Evolutionary conservation across 2,113 vertebrate genomes (phyloP), one percentile per base, ranked within the genome.

Genomic region (Lepus europaeus): DNA sequence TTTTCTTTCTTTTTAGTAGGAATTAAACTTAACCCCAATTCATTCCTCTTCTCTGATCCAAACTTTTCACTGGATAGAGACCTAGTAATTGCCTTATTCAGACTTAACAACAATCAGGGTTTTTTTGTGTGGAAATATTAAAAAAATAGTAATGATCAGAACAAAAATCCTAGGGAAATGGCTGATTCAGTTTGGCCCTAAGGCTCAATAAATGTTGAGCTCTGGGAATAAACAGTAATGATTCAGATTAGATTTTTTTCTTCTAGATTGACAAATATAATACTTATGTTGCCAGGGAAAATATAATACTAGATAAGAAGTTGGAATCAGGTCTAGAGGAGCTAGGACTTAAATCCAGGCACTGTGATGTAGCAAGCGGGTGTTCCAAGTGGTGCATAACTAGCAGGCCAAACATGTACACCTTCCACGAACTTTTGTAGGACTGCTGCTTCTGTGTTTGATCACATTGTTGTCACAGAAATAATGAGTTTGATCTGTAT

Each of bases 1-100:
- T 91, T 96, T 90, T 29, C 25, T 68, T 93, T 88, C 13, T 80
- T 84, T 95, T 96, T 93, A 70, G 3, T 76, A 72, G 10, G 23
- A 77, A 61, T 91, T 89, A 80, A 51, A 4, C 53, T 87, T 82
- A 73, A 31, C 36, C 36, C 53, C 23, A 85, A 2, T 0, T 23
- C 7, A 5, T 5, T 87, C 33, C 17, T 87, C 20, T 20, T 91
- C 9, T 1, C 17, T 91, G 39, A 49, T 69, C 27, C 86, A 36
- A 16, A 61, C 3, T 16, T 90, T 72, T 95, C 61, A 29, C 20
- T 64, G 8, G 33, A 87, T 20, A 91, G 31, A 85, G 31, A 89
- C 72, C 25, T 83, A 90, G 73, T 39, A 68, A 79, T 82, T 68
- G 29, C 69, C 31, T 70, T 12, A 9, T 0, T 66, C 27, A 49